phyloP scores from a whole-genome alignment of 2,113 vertebrate species.

The Condylura cristata region DNA sequence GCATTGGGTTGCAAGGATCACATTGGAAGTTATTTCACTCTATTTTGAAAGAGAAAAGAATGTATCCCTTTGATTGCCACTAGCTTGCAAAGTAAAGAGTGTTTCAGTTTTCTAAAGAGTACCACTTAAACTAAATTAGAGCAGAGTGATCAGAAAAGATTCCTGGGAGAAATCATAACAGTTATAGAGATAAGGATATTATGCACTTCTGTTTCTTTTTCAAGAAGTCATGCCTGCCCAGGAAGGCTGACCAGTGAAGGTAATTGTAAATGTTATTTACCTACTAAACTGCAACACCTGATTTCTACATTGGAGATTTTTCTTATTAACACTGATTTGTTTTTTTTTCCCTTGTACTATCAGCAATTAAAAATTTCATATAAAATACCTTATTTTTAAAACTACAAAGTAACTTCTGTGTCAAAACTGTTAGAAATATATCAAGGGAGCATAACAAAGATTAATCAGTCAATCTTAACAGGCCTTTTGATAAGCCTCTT shows the following conservation, averaged over 20 bases:
- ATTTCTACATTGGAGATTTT: neutral
- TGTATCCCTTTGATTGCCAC: conserved; percentile 51
- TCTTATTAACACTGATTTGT: neutral
- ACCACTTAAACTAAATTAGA: conserved; percentile 47
- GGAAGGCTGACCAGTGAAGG: neutral
- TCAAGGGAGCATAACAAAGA: neutral
- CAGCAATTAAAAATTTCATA: conserved; percentile 43
- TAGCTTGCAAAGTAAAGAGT: conserved; percentile 23
- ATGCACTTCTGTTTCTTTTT: neutral
- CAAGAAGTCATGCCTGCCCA: neutral
- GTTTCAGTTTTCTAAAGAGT: conserved; percentile 40
- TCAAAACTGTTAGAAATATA: neutral
- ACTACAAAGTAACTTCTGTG: neutral
- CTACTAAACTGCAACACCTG: neutral
- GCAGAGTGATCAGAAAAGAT: neutral
- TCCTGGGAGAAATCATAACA: neutral
- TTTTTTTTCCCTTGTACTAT: neutral
- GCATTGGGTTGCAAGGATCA: conserved; percentile 46
- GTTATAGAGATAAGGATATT: neutral
- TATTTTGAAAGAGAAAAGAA: conserved; percentile 55
- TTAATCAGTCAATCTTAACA: neutral
- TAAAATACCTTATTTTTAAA: conserved; percentile 26
- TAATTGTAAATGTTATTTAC: neutral
- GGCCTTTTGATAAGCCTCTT: neutral
- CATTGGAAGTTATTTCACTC: conserved; percentile 51